A percentile compares a stretch with the other conserved stretches of the same genome.
These are phyloP conservation scores for Drosophila mojavensis DNA, from an alignment of 1,140 invertebrate genomes.

Conservation along the genomic window DNA sequence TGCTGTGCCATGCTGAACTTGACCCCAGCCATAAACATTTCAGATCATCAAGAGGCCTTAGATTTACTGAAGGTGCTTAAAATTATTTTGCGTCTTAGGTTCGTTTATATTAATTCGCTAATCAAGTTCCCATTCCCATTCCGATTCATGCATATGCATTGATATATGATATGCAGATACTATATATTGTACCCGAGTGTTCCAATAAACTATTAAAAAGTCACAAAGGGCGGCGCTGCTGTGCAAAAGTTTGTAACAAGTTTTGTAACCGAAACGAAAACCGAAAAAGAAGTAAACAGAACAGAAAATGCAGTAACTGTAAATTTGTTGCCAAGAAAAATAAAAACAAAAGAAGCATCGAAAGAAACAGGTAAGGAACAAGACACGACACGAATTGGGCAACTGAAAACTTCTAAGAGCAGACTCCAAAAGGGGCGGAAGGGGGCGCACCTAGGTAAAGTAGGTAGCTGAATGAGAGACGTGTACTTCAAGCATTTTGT, in stretches of 20 bases:
- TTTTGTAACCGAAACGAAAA: conserved; percentile 31
- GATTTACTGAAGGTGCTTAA: background rate
- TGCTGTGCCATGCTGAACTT: conserved; percentile 23
- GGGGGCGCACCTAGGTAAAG: conserved; percentile 8
- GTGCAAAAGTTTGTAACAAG: conserved; percentile 42
- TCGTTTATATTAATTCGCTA: background rate
- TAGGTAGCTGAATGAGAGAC: conserved; percentile 22
- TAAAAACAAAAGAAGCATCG: conserved; percentile 19
- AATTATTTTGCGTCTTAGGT: conserved; percentile 8
- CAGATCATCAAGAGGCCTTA: conserved; percentile 4
- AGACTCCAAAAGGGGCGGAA: background rate
- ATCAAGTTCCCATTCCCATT: background rate
- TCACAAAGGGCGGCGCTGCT: conserved; percentile 17
- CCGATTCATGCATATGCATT: conserved; percentile 21
- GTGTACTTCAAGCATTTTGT: conserved; percentile 52
- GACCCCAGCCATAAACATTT: conserved; percentile 25
- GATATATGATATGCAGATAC: background rate
- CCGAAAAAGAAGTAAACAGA: background rate
- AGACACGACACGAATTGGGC: conserved; percentile 36
- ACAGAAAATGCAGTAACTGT: conserved; percentile 37
- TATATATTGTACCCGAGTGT: conserved; percentile 26
- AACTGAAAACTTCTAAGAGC: conserved; percentile 21
- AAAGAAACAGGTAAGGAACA: conserved; percentile 21
- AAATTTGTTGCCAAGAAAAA: conserved; percentile 35
- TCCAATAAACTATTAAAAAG: conserved; percentile 20